Evolutionary conservation across 2,888 invertebrate genomes (phyloP).

Genomic region (Romanomermis culicivorax): DNA sequence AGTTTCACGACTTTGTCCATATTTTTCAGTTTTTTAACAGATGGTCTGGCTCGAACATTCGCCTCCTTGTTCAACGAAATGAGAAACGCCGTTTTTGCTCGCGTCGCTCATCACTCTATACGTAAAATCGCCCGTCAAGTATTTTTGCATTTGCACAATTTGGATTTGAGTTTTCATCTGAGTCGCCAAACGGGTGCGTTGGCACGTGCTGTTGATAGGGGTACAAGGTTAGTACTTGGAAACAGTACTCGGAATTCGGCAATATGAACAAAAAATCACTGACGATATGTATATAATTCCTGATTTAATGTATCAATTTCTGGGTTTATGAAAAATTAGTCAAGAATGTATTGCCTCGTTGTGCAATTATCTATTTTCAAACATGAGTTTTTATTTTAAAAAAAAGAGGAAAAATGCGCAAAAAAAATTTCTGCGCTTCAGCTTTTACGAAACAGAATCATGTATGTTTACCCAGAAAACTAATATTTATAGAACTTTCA

Average conservation of each 20-base stretch:
- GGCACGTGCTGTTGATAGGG: conserved; percentile 50
- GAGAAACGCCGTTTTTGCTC: conserved; percentile 88
- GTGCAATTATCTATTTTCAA: no score
- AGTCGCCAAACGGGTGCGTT: conserved; percentile 80
- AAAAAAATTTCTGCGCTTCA: no score
- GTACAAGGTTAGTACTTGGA: conserved; percentile 27
- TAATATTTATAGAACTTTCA: no score
- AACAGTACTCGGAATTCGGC: neutral
- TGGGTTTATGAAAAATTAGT: no score
- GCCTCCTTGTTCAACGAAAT: conserved; percentile 84
- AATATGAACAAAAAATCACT: neutral
- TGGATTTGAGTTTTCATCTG: conserved; percentile 82
- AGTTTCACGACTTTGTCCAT: neutral
- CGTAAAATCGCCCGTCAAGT: conserved; percentile 78
- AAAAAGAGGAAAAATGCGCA: no score
- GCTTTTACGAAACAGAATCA: no score
- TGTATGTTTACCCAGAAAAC: no score
- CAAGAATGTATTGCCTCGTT: no score
- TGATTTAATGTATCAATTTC: no score
- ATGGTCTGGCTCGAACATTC: conserved; percentile 73
- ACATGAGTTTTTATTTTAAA: no score
- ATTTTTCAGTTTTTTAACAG: conserved; percentile 36
- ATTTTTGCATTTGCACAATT: conserved; percentile 75
- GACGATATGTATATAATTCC: no score
- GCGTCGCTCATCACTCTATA: conserved; percentile 90